Evolutionary conservation across 2,797 vertebrate genomes (phyloP), one percentile per base, ranked within the genome.

Genomic region (Morelia viridis): DNA sequence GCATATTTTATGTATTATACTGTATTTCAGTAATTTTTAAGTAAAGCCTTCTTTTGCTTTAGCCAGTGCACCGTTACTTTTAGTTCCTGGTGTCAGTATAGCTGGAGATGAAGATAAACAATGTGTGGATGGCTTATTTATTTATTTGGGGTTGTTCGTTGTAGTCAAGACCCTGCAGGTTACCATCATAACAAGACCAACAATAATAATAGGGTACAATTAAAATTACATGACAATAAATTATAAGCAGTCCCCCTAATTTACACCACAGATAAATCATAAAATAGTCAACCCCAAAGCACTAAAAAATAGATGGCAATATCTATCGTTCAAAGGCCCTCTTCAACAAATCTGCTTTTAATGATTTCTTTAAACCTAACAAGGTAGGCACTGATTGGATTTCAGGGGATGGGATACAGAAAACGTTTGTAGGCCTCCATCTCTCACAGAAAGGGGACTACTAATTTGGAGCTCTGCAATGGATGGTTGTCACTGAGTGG

Each of bases 51-150:
- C 26, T 85, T 84, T 93, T 85, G 68, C 92, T 57, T 76, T 31
- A 53, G 41, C 41, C 76, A 93, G 92, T 93, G 91, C 89, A 56
- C 92, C 84, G 94, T 91, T 56, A 35, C 11, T 92, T 92, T 91
- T 88, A 91, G 85, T 94, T 89, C 64, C 7, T 26, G 26, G 17
- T 62, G 65, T 65, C 31, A 68, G 5, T 22, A n/a, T 85, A 68
- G 26, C 28, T 58, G 10, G 50, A 46, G 17, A 31, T 50, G 12
- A 89, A 31, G 80, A 89, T 68, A 76, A 80, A 86, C 12, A 68
- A 28, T 50, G 58, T 94, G 89, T 57, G 89, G 58, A 71, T 91
- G 62, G 15, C 62, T 93, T 41, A 19, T 83, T 57, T 57, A 76
- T 76, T 80, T 80, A 76, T 76, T 80, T 80, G 41, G 35, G 19